These are phyloP conservation scores for Stictocephala bisonia DNA, from an alignment of 2,888 invertebrate genomes.

Conservation along the genomic window DNA sequence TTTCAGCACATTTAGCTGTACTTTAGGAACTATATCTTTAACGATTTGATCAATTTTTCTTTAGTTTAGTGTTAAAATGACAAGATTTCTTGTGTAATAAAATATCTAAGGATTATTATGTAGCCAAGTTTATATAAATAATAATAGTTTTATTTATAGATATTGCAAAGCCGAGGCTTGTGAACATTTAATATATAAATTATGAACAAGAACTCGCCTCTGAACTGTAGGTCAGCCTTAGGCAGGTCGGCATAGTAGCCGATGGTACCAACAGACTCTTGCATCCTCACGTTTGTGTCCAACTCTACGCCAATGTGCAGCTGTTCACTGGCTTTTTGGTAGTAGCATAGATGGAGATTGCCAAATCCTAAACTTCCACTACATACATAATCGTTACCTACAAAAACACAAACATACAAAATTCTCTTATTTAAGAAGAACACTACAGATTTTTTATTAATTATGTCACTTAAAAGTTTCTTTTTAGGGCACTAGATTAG, in stretches of 20 bases:
- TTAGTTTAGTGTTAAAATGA: too few relatives aligned
- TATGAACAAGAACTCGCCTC: conserved; percentile 72
- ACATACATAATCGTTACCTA: conserved; percentile 67
- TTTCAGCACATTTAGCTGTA: too few relatives aligned
- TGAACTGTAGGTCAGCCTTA: conserved; percentile 92
- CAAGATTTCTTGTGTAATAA: too few relatives aligned
- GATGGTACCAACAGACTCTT: conserved; percentile 90
- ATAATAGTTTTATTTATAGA: too few relatives aligned
- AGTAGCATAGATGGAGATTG: conserved; percentile 90
- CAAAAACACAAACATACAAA: conserved; percentile 48
- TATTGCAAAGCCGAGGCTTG: not conserved
- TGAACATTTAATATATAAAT: not conserved
- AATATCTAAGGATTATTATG: too few relatives aligned
- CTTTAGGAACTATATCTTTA: too few relatives aligned
- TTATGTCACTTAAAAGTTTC: too few relatives aligned
- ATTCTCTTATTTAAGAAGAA: too few relatives aligned
- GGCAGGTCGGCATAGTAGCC: conserved; percentile 97
- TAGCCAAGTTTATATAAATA: too few relatives aligned
- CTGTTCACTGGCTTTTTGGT: conserved; percentile 93
- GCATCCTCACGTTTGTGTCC: conserved; percentile 90
- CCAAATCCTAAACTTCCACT: conserved; percentile 74
- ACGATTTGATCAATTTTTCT: too few relatives aligned
- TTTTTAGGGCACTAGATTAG: too few relatives aligned
- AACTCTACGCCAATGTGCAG: conserved; percentile 94
- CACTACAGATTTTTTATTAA: too few relatives aligned